These are phyloP conservation scores for Leptocoma aspasia DNA, from an alignment of 2,113 vertebrate genomes.

Conservation along the genomic window DNA sequence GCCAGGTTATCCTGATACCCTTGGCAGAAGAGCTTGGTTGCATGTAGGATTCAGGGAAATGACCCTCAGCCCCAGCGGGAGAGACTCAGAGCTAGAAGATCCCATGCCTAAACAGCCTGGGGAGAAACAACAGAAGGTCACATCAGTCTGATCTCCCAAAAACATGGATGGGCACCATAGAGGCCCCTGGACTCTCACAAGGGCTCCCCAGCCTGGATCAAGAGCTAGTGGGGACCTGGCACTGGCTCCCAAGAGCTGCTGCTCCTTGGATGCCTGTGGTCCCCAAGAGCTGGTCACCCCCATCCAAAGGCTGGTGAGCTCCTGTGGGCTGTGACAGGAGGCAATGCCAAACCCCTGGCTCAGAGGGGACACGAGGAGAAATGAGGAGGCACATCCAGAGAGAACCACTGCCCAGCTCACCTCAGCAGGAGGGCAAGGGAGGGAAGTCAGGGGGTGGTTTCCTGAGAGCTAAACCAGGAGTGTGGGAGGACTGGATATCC, in stretches of 20 bases:
- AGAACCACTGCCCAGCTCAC: neutral
- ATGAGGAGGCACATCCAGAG: neutral
- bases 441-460: neutral
- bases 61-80: neutral
- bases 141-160: neutral
- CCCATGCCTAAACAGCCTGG: neutral
- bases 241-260: neutral
- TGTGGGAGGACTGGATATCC: neutral
- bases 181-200: neutral
- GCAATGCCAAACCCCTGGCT: neutral
- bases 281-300: neutral
- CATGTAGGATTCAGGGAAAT: fast-evolving
- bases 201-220: neutral
- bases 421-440: neutral
- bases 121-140: neutral
- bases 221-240: neutral
- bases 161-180: fast-evolving
- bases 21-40: neutral
- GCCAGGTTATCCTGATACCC: neutral
- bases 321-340: neutral
- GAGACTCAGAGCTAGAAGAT: neutral
- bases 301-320: neutral
- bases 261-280: neutral
- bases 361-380: neutral
- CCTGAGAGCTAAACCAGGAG: constrained; percentile 38